Evolutionary conservation across 2,113 vertebrate genomes (phyloP), one percentile per base, ranked within the genome.

Genomic region (Motacilla alba): DNA sequence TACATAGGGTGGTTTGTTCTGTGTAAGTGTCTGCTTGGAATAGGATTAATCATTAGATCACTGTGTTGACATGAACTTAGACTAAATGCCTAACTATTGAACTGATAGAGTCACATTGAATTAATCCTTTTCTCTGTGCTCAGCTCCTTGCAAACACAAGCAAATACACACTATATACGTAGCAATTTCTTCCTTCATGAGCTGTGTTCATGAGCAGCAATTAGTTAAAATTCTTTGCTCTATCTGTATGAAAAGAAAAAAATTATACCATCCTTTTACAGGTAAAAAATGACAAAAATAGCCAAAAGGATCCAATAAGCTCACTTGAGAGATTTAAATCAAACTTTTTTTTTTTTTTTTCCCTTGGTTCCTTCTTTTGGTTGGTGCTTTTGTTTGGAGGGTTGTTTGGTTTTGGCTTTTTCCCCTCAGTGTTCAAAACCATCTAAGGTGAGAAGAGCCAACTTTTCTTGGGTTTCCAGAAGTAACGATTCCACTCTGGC

Each of bases 281-380:
- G 30, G 15, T 55, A 6, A 28, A 35, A 30, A n/a, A 86, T 39
- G 44, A n/a, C 27, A 74, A 92, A 94, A 89, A 74, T 28, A 81
- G 7, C 16, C 43, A 39, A 24, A 47, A 73, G 28, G 0, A 80
- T 46, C 15, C 14, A 86, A 47, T 41, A 67, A 79, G 8, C 5
- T 83, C 15, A 62, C 12, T 31, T 58, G 14, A 87, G 30, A 64
- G 11, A 81, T 53, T 88, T 74, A 52, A 44, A 15, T 31, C 1
- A 12, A 35, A 2, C 1, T 43, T 41, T 41, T 19, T 23, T 22
- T 60, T 58, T 43, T 49, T 37, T 19, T 28, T 23, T 58, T 55
- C 31, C 1, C 1, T 37, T 49, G 1, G 3, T 63, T 44, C 11
- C 3, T 30, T 62, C 14, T 27, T 7, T 27, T 49, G 2, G 6